phyloP scores from a whole-genome alignment of 2,888 invertebrate genomes.

The Ectemnius lituratus region DNA sequence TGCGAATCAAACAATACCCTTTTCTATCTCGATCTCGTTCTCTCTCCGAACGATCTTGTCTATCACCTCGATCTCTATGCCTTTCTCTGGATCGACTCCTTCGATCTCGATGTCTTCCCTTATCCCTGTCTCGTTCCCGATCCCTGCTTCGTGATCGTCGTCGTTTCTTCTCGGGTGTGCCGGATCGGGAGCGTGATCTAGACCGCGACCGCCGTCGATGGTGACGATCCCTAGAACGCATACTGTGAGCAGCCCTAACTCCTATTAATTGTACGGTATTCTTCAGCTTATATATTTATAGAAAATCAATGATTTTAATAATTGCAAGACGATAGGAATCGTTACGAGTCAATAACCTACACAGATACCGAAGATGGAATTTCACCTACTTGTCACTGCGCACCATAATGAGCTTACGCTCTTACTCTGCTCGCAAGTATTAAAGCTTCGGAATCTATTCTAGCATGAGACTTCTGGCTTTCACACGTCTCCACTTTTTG shows the following conservation, averaged over 20 bases:
- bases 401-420: constrained; percentile 59
- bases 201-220: constrained; percentile 82
- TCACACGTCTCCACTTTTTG: not conserved
- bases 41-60: constrained; percentile 77
- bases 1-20: constrained; percentile 70
- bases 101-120: constrained; percentile 80
- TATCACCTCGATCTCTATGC: constrained; percentile 80
- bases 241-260: not conserved
- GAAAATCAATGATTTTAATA: not conserved
- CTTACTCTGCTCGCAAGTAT: not conserved
- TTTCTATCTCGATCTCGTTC: constrained; percentile 79
- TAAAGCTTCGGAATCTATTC: too few relatives aligned
- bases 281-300: not conserved
- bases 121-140: constrained; percentile 80
- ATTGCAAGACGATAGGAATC: not conserved
- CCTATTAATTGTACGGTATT: too few relatives aligned
- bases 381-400: constrained; percentile 72
- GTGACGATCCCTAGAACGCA: constrained; percentile 72
- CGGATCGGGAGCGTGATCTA: constrained; percentile 82
- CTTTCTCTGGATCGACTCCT: constrained; percentile 84
- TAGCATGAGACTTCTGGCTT: not conserved
- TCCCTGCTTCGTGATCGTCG: constrained; percentile 82
- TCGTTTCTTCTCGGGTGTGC: constrained; percentile 81
- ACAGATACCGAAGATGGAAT: constrained; percentile 11
- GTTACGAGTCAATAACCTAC: constrained; percentile 57